Percentiles rank a stretch among this genome's conserved stretches.
phyloP scores from a whole-genome alignment of 2,888 invertebrate species.

The Phanerotoma sp. region DNA sequence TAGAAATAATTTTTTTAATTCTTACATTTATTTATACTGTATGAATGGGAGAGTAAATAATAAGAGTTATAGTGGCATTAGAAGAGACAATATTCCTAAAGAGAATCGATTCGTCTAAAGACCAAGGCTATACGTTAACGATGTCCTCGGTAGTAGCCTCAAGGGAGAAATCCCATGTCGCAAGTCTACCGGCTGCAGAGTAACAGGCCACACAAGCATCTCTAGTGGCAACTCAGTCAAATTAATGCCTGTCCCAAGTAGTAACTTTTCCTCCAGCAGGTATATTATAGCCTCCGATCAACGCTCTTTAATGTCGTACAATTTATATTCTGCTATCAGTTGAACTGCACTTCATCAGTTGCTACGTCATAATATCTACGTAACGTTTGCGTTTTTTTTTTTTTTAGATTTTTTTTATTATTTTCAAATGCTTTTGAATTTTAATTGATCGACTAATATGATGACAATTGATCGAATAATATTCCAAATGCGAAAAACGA shows the following conservation, averaged over 20 bases:
- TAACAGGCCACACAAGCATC: slow-evolving; percentile 34
- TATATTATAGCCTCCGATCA: slow-evolving; percentile 34
- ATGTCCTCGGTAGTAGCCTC: slow-evolving; percentile 47
- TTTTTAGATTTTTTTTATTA: too few species aligned
- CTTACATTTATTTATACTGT: too few species aligned
- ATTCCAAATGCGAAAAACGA: too few species aligned
- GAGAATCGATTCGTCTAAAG: slow-evolving; percentile 48
- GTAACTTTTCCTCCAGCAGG: slow-evolving; percentile 32
- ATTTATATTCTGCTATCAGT: not conserved
- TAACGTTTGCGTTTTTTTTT: too few species aligned
- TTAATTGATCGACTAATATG: too few species aligned
- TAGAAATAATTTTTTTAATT: too few species aligned
- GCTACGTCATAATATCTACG: too few species aligned
- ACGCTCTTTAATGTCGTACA: slow-evolving; percentile 6
- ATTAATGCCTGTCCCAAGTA: slow-evolving; percentile 53
- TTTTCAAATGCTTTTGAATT: too few species aligned
- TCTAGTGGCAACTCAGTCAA: slow-evolving; percentile 45
- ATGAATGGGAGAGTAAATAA: too few species aligned
- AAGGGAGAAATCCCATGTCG: slow-evolving; percentile 42
- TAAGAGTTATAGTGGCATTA: slow-evolving; percentile 9
- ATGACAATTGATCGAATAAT: too few species aligned
- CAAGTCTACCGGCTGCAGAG: too few species aligned
- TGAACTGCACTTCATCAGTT: not conserved
- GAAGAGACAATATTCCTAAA: slow-evolving; percentile 30
- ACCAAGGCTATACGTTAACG: slow-evolving; percentile 48